These are phyloP conservation scores for Cygnus olor DNA, from an alignment of 2,797 vertebrate species.

Conservation along the genomic window DNA sequence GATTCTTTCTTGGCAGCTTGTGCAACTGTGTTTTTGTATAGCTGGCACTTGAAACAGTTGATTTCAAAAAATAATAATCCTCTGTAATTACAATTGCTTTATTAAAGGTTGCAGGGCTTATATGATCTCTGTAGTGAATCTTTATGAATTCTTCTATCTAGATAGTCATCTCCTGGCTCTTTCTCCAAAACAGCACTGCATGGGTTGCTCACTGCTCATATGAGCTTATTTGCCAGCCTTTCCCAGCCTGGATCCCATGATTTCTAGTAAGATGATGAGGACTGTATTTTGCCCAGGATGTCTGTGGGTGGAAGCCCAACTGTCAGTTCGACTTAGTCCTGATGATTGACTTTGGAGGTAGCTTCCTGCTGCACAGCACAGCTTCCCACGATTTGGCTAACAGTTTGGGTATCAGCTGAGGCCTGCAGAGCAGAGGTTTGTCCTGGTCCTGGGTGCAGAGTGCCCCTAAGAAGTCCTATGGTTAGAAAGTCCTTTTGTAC, in stretches of 20 bases:
- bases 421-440: not conserved
- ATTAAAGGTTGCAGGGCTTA: slow-evolving; percentile 61
- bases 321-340: not conserved
- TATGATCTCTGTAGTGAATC: slow-evolving; percentile 26
- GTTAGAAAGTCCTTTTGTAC: not conserved
- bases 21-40: slow-evolving; percentile 27
- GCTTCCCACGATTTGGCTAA: not conserved
- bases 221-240: not conserved
- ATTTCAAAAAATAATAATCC: slow-evolving; percentile 48
- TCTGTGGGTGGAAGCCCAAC: not conserved
- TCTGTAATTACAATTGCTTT: slow-evolving; percentile 56
- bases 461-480: not conserved
- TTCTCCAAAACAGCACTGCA: not conserved
- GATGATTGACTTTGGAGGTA: not conserved
- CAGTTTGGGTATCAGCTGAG: not conserved
- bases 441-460: no score
- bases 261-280: not conserved
- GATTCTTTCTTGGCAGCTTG: slow-evolving; percentile 42
- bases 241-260: not conserved
- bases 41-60: slow-evolving; percentile 6
- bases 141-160: slow-evolving; percentile 38
- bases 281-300: not conserved
- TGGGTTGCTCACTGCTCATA: not conserved
- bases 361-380: not conserved
- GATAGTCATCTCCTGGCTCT: slow-evolving; percentile 35